Base-by-base conservation (phyloP, 2,888 invertebrate species). In the Alcis repandata region DNA sequence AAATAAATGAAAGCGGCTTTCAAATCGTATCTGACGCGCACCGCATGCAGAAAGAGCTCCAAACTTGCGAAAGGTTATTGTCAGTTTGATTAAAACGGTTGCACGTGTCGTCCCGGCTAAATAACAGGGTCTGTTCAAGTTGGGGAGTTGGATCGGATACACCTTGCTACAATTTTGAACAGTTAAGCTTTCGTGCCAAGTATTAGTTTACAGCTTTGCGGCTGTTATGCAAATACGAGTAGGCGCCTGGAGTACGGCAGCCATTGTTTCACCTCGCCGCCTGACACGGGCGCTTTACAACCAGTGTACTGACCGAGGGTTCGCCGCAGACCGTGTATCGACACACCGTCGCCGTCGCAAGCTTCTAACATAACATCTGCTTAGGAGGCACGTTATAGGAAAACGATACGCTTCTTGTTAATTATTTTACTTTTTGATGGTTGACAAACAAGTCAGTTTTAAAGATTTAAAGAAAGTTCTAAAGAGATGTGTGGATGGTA, bases 201-300 rank as follows among this genome's bases (percentile, higher is more conserved):
- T 79, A 80, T 82, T 79, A 80, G 76, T 80, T 82, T 76, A 78
- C 76, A 78, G 76, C 76, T 77, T 79, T 73, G 76, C 68, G 73
- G 78, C 73, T 75, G 73, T 75, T 82, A 79, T 80, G 78, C 77
- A 79, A 82, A 82, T 80, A 78, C 75, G 71, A 74, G 75, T 77
- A 79, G 71, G 72, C 72, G 73, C 63, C 75, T 76, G 73, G 77
- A 74, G 72, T 73, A 72, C 72, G 73, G 72, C 64, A 68, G 67
- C 71, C 73, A 70, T 77, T 78, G 76, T 75, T 76, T 73, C 61
- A 75, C 74, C 73, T 71, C 69, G 59, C 61, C 60, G 68, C 58
- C 69, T 66, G 66, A 70, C 64, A 68, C 60, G 56, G 67, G 61
- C 64, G 68, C 68, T 63, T 63, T 59, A 46, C 64, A 68, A 70